Base-by-base conservation (phyloP, 2,888 invertebrate genomes). In the Tipula confusa region DNA sequence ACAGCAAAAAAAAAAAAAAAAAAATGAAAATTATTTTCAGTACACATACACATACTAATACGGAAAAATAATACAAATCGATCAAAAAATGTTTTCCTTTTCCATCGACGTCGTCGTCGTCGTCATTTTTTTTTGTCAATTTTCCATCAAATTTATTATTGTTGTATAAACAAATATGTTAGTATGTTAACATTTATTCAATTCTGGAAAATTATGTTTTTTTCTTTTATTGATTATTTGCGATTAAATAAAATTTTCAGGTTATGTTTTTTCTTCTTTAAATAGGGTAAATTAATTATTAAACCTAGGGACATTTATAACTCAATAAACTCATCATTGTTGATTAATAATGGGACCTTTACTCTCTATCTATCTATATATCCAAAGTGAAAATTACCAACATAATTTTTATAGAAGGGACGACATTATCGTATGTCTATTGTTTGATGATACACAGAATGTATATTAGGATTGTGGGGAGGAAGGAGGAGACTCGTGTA, bases 111-210 rank as follows among this genome's bases (percentile, higher is more conserved):
- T 64, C 24, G 64, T 64, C 64, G n/a, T 43, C 9, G 9, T 11
- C n/a, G n/a, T 15, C 15, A 15, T 64, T 48, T 48, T 48, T 64
- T 64, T 64, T 64, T 24, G 64, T 64, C 64, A 64, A 64, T 64
- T 64, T 64, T 64, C 64, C 64, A 64, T 64, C 64, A 64, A 64
- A 64, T 64, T 64, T 64, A 64, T 64, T 64, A 64, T 64, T 64
- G 64, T 64, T 64, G 64, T 64, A 64, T 24, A 64, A 64, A 64
- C 64, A 64, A 64, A 64, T 64, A 64, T 64, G 64, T 64, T 64
- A 64, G 64, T 24, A 64, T 64, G 64, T 64, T 64, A 64, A 64
- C 64, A 64, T 64, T 64, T 64, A 64, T 64, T 64, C 64, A 64
- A 64, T 64, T 64, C 64, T 64, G 64, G 64, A 64, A 64, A 64